Conservation (phyloP, 2,113 vertebrate species). For the Dissostichus mawsoni region DNA sequence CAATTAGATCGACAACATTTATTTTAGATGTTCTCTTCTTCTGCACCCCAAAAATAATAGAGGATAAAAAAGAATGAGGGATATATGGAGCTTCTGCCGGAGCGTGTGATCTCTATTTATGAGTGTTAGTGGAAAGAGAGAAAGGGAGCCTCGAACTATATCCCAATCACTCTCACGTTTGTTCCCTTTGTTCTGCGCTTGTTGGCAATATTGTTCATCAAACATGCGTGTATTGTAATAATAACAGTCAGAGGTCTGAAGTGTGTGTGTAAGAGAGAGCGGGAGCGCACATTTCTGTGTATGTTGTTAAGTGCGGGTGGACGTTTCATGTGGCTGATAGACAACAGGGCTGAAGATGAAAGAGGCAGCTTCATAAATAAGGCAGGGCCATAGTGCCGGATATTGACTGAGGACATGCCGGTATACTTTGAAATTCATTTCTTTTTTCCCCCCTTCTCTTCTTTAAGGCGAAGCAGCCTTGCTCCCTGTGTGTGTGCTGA, state of each 20-base stretch:
- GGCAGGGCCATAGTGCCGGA: slow-evolving; percentile 82
- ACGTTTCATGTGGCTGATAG: slow-evolving; percentile 83
- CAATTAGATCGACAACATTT: slow-evolving; percentile 84
- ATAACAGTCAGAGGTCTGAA: slow-evolving; percentile 77
- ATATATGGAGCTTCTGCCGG: slow-evolving; percentile 57
- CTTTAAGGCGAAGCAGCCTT: slow-evolving; percentile 81
- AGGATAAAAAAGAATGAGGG: slow-evolving; percentile 80
- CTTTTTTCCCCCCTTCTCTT: slow-evolving; percentile 72
- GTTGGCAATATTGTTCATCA: slow-evolving; percentile 83
- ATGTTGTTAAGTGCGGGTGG: slow-evolving; percentile 74
- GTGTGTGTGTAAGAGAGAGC: slow-evolving; percentile 39
- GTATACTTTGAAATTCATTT: slow-evolving; percentile 86
- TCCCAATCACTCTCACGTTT: slow-evolving; percentile 73
- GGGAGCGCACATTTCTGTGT: slow-evolving; percentile 64
- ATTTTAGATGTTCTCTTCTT: slow-evolving; percentile 78
- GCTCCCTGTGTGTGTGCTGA: slow-evolving; percentile 78
- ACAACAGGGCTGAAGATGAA: slow-evolving; percentile 85
- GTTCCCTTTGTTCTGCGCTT: slow-evolving; percentile 80
- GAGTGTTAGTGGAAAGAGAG: slow-evolving; percentile 71
- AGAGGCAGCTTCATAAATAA: slow-evolving; percentile 86
- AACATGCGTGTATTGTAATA: slow-evolving; percentile 82
- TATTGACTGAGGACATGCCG: slow-evolving; percentile 86
- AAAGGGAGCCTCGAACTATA: slow-evolving; percentile 66
- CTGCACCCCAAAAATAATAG: slow-evolving; percentile 76
- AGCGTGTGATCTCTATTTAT: slow-evolving; percentile 81